Evolutionary conservation across 2,113 vertebrate genomes (phyloP).

Genomic region (Triplophysa rosa): DNA sequence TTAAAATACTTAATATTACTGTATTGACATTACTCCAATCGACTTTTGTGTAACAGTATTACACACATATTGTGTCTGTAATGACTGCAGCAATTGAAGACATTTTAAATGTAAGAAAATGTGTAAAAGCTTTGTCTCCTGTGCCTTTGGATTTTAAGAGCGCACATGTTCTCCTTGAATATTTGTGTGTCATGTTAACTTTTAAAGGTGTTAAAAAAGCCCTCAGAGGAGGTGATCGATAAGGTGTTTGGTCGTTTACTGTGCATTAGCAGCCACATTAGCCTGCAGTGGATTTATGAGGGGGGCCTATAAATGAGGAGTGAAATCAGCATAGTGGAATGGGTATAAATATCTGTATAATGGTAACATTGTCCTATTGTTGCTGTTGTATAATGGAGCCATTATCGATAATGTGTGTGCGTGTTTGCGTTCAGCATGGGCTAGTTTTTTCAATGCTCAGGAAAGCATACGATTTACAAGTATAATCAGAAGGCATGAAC

Average conservation of each 20-base stretch:
- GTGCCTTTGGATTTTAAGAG: background rate
- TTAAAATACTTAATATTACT: too few relatives aligned
- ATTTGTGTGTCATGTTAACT: conserved; percentile 59
- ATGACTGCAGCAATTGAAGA: background rate
- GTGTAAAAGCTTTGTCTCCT: conserved; percentile 7
- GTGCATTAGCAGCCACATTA: conserved; percentile 76
- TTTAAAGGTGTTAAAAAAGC: conserved; percentile 72
- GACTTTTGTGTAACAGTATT: background rate
- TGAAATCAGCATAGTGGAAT: conserved; percentile 60
- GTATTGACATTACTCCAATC: too few relatives aligned
- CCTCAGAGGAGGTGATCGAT: conserved; percentile 75
- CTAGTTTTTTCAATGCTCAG: conserved; percentile 29
- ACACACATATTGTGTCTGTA: background rate
- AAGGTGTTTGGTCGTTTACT: conserved; percentile 72
- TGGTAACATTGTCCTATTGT: conserved; percentile 66
- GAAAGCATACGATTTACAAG: conserved; percentile 12
- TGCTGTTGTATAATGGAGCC: conserved; percentile 71
- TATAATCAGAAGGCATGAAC: background rate
- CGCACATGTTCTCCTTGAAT: conserved; percentile 40
- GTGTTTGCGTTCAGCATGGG: conserved; percentile 69
- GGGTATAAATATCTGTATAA: conserved; percentile 56
- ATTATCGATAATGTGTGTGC: conserved; percentile 70
- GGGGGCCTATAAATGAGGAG: conserved; percentile 61
- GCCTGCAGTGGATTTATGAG: conserved; percentile 68
- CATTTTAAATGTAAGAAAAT: conserved; percentile 4